A percentile compares a stretch with the other conserved stretches of the same genome.
These are phyloP conservation scores for Mola mola DNA, from an alignment of 2,113 vertebrate genomes.

Conservation along the genomic window DNA sequence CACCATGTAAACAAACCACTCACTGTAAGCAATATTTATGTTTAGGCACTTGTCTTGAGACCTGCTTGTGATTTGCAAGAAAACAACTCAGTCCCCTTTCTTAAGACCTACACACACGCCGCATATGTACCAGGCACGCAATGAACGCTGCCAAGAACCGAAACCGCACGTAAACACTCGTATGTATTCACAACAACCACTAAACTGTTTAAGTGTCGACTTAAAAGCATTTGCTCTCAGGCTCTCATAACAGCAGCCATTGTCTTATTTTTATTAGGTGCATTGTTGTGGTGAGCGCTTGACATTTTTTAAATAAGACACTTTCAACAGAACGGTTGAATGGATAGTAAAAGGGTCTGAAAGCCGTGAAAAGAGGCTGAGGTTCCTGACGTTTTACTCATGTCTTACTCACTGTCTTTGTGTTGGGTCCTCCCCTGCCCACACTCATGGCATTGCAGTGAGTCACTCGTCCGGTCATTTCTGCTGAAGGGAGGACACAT, in stretches of 20 bases:
- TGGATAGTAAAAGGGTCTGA: too few species aligned
- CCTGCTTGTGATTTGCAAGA: too few species aligned
- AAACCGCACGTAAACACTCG: constrained; percentile 54
- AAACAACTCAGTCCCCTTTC: neutral
- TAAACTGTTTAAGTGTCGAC: constrained; percentile 15
- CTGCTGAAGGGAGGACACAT: constrained; percentile 12
- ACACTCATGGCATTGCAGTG: constrained; percentile 3
- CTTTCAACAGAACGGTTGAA: too few species aligned
- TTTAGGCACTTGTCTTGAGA: too few species aligned
- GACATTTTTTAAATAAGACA: neutral
- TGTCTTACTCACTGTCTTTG: constrained; percentile 1
- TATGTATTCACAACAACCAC: constrained; percentile 31
- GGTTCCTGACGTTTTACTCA: neutral
- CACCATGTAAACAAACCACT: too few species aligned
- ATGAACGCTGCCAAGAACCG: constrained; percentile 32
- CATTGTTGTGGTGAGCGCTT: neutral
- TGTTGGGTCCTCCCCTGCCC: too few species aligned
- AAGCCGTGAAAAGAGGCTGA: too few species aligned
- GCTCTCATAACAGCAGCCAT: constrained; percentile 19
- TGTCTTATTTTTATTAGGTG: constrained; percentile 3
- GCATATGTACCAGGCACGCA: constrained; percentile 25
- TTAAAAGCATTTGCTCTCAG: neutral
- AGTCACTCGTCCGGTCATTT: constrained; percentile 44
- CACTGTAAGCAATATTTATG: too few species aligned
- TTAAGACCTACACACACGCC: neutral